Percentiles rank a stretch among this genome's conserved stretches.
Evolutionary conservation across 2,113 vertebrate species (phyloP).

Genomic region (Sula dactylatra): DNA sequence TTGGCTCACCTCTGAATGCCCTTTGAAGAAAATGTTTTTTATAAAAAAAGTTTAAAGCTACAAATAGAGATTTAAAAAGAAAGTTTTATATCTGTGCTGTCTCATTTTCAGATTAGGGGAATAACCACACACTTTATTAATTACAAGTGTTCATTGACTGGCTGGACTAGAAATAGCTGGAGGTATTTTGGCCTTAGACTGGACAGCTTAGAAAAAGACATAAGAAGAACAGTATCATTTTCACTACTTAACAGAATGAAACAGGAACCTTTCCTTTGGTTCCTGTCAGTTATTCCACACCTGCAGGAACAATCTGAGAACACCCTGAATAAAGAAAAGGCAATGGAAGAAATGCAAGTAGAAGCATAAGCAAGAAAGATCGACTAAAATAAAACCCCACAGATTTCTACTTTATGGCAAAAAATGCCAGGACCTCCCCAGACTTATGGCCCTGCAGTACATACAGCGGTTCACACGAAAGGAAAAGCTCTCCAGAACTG

Average conservation of each 20-base stretch:
- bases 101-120: background rate
- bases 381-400: background rate
- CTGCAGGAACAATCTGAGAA: background rate
- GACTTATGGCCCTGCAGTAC: background rate
- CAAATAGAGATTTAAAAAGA: background rate
- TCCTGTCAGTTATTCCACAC: background rate
- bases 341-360: background rate
- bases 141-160: background rate
- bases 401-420: background rate
- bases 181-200: background rate
- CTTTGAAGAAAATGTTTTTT: background rate
- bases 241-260: background rate
- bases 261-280: background rate
- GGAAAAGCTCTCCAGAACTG: background rate
- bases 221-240: background rate
- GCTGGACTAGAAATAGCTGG: background rate
- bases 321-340: background rate
- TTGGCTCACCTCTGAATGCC: background rate
- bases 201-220: background rate
- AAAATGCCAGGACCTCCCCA: background rate
- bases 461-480: fast-evolving
- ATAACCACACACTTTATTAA: background rate
- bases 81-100: background rate
- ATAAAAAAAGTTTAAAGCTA: background rate
- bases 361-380: background rate